These are phyloP conservation scores for Frankliniella fusca DNA, from an alignment of 2,888 invertebrate genomes.

Conservation along the genomic window DNA sequence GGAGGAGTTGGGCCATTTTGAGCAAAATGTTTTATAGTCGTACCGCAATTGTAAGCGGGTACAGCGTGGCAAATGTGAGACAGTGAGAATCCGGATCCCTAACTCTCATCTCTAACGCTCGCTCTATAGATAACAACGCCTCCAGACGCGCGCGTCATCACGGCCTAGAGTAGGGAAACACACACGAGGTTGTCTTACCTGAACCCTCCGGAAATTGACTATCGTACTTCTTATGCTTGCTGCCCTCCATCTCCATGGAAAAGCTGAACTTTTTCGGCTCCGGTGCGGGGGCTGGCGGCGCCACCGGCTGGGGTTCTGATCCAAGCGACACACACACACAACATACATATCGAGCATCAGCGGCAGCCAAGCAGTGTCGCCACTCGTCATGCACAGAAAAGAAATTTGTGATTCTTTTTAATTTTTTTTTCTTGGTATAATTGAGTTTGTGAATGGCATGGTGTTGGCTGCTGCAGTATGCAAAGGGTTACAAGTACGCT, in stretches of 20 bases:
- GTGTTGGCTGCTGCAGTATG: conserved; percentile 5
- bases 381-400: background rate
- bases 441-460: background rate
- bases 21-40: no score
- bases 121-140: no score
- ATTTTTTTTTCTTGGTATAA: background rate
- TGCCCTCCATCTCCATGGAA: conserved; percentile 62
- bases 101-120: no score
- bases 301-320: conserved; percentile 53
- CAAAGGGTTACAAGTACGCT: no score
- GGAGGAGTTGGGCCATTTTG: no score
- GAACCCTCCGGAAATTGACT: conserved; percentile 56
- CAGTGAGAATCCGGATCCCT: no score
- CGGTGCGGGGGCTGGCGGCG: conserved; percentile 44
- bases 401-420: background rate
- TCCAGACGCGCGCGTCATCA: no score
- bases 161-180: background rate
- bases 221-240: conserved; percentile 70
- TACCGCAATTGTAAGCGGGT: no score
- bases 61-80: no score
- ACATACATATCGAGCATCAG: conserved; percentile 20
- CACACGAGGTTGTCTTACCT: conserved; percentile 1
- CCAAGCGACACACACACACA: conserved; percentile 46
- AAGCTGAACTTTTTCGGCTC: conserved; percentile 42
- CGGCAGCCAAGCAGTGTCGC: conserved; percentile 22